Evolutionary conservation across 1,140 invertebrate genomes (phyloP), one percentile per base, ranked within the genome.

Genomic region (Capitella teleta): DNA sequence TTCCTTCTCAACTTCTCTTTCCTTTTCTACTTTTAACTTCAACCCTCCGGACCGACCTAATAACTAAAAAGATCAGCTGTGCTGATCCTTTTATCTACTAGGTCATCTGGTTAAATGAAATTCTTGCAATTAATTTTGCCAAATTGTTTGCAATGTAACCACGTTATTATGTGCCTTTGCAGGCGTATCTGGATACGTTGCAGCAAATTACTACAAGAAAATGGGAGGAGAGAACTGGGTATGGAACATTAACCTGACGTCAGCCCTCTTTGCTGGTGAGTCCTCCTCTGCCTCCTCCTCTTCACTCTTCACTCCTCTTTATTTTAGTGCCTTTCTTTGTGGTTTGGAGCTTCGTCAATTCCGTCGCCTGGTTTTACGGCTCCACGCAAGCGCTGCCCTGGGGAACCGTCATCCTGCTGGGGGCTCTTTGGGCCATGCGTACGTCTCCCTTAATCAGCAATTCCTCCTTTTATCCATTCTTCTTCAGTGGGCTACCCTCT

Each of bases 331-430:
- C 76, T 19, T 74, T 77, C 53, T 76, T 77, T 58, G 45, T 77
- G 18, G 71, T 76, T 10, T 78, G 76, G 76, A 66, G 70, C 25
- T 53, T 77, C 5, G 64, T 76, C 19, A 78, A 78, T 55, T 65
- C 70, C 21, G 67, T 77, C 4, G 74, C 76, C 25, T 77, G 75
- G 75, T 67, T 63, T 0, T 77, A 78, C 58, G 69, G 74, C 23
- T 75, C 75, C n/a, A 78, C 76, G 5, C 75, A 77, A 59, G 76
- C 76, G 6, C 55, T 78, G 23, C 76, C 76, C 12, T 68, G 70
- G 57, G 66, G 67, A 5, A 78, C 76, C 2, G 65, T 77, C 19
- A 46, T 76, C n/a, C 57, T 77, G 14, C 63, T 78, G 0, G 68
- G 75, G 53, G 57, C 64, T n/a, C 59, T 78, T 1, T 78, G 76